Evolutionary conservation across 2,797 vertebrate genomes (phyloP).

Genomic region (Neopelma chrysocephalum): DNA sequence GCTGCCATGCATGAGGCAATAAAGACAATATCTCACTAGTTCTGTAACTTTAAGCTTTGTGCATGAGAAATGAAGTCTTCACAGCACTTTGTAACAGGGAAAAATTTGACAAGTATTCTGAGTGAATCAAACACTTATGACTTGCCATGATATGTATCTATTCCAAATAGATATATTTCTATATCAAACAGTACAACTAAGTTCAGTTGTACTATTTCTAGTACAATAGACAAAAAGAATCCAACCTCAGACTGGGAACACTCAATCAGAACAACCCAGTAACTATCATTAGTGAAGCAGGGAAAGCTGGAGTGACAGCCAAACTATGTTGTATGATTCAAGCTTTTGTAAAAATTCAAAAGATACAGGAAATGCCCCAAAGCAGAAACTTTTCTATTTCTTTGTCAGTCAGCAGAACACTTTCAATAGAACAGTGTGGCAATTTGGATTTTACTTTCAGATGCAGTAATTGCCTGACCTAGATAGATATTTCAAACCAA

Average conservation of each 20-base stretch:
- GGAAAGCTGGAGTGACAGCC: background rate
- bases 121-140: background rate
- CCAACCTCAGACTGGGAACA: background rate
- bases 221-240: rapidly evolving
- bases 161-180: background rate
- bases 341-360: background rate
- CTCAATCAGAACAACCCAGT: background rate
- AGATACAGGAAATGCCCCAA: constrained; percentile 26
- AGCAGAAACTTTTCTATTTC: constrained; percentile 12
- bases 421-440: background rate
- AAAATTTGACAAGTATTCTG: background rate
- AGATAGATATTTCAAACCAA: background rate
- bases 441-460: constrained; percentile 21
- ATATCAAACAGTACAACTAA: background rate
- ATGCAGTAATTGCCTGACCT: constrained; percentile 40
- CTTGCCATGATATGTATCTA: background rate
- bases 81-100: background rate
- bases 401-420: background rate
- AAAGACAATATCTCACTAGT: background rate
- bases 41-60: background rate
- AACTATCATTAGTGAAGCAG: background rate
- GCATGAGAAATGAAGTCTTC: background rate
- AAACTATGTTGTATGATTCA: background rate
- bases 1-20: background rate
- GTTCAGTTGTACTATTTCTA: background rate